A percentile compares a stretch with the other conserved stretches of the same genome.
Evolutionary conservation across 2,888 invertebrate genomes (phyloP).

Genomic region (Luperina nickerlii): DNA sequence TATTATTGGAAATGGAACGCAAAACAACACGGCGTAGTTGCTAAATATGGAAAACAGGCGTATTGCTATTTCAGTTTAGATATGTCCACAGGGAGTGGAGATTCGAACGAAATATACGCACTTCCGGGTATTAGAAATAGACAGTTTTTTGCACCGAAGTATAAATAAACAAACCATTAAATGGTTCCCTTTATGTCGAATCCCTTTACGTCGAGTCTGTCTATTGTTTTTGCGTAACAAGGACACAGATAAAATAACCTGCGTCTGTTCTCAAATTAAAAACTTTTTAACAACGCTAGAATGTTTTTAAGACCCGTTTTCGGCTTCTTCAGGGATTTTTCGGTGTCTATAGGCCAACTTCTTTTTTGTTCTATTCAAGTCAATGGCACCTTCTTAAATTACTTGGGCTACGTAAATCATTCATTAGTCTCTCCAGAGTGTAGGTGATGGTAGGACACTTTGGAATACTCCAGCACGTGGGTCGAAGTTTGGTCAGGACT

Average conservation of each 20-base stretch:
- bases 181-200: too few relatives aligned
- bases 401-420: neutral
- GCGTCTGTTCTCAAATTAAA: neutral
- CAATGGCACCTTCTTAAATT: neutral
- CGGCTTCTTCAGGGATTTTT: neutral
- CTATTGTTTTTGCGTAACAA: too few relatives aligned
- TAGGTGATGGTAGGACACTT: neutral
- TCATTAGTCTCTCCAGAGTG: too few relatives aligned
- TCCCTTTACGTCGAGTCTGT: too few relatives aligned
- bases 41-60: constrained; percentile 37
- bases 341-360: too few relatives aligned
- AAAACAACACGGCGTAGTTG: constrained; percentile 24
- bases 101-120: constrained; percentile 34
- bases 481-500: neutral
- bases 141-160: neutral
- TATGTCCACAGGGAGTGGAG: constrained; percentile 29
- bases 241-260: neutral
- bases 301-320: neutral
- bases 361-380: neutral
- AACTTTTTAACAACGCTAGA: neutral
- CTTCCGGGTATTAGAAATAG: constrained; percentile 34
- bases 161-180: constrained; percentile 8
- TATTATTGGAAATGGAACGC: constrained; percentile 31
- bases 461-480: neutral
- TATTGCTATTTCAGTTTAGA: constrained; percentile 27